phyloP scores from a whole-genome alignment of 2,888 invertebrate species.

The Fissipunctia ypsillon region DNA sequence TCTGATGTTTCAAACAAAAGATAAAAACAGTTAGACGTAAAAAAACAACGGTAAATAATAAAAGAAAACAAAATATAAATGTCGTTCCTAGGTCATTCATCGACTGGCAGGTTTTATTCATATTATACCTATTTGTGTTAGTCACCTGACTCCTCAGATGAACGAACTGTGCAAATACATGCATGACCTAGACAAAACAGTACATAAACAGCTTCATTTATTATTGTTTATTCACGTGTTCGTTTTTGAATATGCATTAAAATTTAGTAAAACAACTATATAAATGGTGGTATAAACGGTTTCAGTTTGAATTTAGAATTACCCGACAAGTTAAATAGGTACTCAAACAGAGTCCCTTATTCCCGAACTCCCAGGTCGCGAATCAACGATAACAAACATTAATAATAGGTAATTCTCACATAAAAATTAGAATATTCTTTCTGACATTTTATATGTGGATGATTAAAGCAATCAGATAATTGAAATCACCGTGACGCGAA shows the following conservation, averaged over 20 bases:
- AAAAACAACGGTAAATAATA: neutral
- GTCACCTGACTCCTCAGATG: constrained; percentile 5
- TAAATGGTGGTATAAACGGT: too few species aligned
- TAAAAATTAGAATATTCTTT: neutral
- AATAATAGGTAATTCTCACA: neutral
- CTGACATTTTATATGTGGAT: neutral
- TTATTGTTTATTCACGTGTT: constrained; percentile 18
- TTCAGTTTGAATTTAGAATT: neutral
- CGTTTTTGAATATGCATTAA: neutral
- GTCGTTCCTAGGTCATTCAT: neutral
- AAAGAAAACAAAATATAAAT: constrained; percentile 1
- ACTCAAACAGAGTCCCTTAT: neutral
- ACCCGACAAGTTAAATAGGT: neutral
- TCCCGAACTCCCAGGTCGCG: too few species aligned
- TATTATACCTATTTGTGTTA: neutral
- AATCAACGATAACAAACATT: neutral
- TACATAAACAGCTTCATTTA: constrained; percentile 26
- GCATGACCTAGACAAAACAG: constrained; percentile 21
- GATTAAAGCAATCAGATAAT: neutral
- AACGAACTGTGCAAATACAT: constrained; percentile 42
- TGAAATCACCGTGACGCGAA: neutral
- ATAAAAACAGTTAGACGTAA: too few species aligned
- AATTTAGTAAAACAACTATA: neutral
- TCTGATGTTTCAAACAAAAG: constrained; percentile 8
- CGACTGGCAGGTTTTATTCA: constrained; percentile 17